Evolutionary conservation across 2,888 invertebrate genomes (phyloP), one percentile per base, ranked within the genome.

Genomic region (Chirona hameri): DNA sequence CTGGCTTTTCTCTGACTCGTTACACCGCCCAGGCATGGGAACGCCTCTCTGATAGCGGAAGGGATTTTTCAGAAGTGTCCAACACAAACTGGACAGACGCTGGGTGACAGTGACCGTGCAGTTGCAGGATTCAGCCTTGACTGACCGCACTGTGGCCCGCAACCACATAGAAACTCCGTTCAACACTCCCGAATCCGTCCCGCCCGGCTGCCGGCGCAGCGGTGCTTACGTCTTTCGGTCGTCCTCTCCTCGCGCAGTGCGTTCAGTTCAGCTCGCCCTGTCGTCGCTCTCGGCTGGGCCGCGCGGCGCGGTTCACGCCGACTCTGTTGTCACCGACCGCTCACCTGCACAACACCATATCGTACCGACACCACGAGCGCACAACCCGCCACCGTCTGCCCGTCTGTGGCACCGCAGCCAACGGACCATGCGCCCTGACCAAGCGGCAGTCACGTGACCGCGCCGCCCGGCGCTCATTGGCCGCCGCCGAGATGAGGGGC

Each of bases 401-500:
- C 52, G 52, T 52, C 52, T 52, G 52, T 2, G 76, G 24, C 76
- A 39, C 31, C 21, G 10, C 76, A 39, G 76, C 76, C 76, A 46
- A 39, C 76, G 46, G 46, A 46, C 76, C 76, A 46, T 39, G 76
- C 76, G 76, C 39, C 14, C 76, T 39, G 46, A 46, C 76, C 76
- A 46, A 39, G 10, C 76, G 46, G 10, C 76, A 4, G 46, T 46
- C 76, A 76, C 76, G 76, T 76, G 76, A 76, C 76, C 76, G 39
- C 46, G 21, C 31, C 76, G 76, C 9, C 72, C 12, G 46, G 24
- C 76, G 76, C 76, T 10, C 21, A 76, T 76, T 76, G 76, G 76
- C 24, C 76, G 46, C 4, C 46, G 24, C 21, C 27, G 76, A 76
- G 76, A 39, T 76, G 76, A 46, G 46, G 76, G 76, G 76, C 76